Evolutionary conservation across 2,888 invertebrate species (phyloP).

Genomic region (Poecilobothrus nobilitatus): DNA sequence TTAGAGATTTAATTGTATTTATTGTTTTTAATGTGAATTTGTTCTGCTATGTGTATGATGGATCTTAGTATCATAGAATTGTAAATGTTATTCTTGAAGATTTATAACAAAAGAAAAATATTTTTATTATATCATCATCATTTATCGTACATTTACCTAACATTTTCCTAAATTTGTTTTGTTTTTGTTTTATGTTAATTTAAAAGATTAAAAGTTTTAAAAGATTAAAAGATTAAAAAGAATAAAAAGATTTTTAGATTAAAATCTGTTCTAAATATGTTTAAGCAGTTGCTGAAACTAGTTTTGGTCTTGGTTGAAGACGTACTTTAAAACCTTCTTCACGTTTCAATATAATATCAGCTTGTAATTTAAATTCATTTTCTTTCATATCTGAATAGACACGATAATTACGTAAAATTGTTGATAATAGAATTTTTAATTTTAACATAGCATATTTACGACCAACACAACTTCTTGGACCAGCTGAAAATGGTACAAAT

Average conservation of each 20-base stretch:
- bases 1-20: constrained; percentile 22
- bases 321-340: constrained; percentile 67
- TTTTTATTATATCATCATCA: too few relatives aligned
- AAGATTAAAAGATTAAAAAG: too few relatives aligned
- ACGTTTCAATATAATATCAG: constrained; percentile 69
- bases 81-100: constrained; percentile 17
- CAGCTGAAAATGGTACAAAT: constrained; percentile 74
- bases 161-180: too few relatives aligned
- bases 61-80: not conserved
- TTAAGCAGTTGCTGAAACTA: constrained; percentile 17
- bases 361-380: constrained; percentile 61
- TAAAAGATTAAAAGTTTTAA: too few relatives aligned
- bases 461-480: constrained; percentile 73
- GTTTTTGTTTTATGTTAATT: too few relatives aligned
- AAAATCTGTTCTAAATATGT: too few relatives aligned
- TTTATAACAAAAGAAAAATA: not conserved
- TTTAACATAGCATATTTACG: constrained; percentile 75
- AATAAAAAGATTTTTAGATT: too few relatives aligned
- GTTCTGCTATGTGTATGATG: not conserved
- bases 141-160: too few relatives aligned
- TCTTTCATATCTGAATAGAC: constrained; percentile 60
- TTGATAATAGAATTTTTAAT: constrained; percentile 66
- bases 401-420: constrained; percentile 63
- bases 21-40: constrained; percentile 1
- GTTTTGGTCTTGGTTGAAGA: constrained; percentile 52